These are phyloP conservation scores for Tenthredo scrophulariae DNA, from an alignment of 2,888 invertebrate species.

Conservation along the genomic window DNA sequence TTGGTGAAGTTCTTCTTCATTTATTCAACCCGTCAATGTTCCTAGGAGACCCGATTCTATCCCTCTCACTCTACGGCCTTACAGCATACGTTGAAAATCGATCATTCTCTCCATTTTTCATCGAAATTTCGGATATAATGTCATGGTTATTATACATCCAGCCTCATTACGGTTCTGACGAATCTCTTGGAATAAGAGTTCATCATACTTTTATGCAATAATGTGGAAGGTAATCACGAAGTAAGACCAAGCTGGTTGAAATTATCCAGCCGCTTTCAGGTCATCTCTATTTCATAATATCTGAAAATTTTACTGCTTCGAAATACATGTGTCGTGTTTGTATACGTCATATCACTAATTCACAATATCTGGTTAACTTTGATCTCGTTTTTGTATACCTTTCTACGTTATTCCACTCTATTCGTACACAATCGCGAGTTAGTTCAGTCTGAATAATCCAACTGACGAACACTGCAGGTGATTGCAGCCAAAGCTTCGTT, in stretches of 20 bases:
- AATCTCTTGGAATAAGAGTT: slow-evolving; percentile 13
- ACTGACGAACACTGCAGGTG: slow-evolving; percentile 45
- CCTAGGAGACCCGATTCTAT: background rate
- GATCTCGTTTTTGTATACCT: background rate
- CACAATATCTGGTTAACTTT: slow-evolving; percentile 28
- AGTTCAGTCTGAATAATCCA: slow-evolving; percentile 17
- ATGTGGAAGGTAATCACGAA: slow-evolving; percentile 2
- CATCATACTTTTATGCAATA: slow-evolving; percentile 24
- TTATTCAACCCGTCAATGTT: slow-evolving; percentile 26
- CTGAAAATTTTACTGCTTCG: background rate
- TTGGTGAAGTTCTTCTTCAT: slow-evolving; percentile 40
- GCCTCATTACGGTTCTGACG: slow-evolving; percentile 11
- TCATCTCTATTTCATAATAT: background rate
- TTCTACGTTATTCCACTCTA: background rate
- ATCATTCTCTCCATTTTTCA: background rate
- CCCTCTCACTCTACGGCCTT: background rate
- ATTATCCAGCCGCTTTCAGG: background rate
- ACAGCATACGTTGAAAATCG: background rate
- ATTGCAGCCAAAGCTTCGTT: slow-evolving; percentile 36
- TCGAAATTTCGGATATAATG: background rate
- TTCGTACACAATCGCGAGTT: background rate
- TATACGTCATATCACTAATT: background rate
- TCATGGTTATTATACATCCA: background rate
- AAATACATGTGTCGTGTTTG: background rate
- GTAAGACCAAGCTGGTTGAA: background rate